Evolutionary conservation across 1,140 invertebrate genomes (phyloP), one percentile per base, ranked within the genome.

Genomic region (Euwallacea fornicatus): DNA sequence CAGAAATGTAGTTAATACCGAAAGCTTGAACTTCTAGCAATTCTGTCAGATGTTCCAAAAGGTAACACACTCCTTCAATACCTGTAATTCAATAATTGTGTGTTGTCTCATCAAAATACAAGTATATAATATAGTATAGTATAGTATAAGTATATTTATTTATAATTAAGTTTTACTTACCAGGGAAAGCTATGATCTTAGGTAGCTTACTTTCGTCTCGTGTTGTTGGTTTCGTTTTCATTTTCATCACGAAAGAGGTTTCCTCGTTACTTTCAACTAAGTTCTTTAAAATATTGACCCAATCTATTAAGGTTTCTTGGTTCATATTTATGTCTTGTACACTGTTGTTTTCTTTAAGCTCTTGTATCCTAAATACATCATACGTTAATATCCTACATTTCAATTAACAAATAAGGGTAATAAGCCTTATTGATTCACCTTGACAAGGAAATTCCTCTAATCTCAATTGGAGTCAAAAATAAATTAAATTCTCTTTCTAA

Each of bases 41-140:
- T 8, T 79, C 80, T 55, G 86, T 85, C 1, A 92, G 74, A 6
- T 84, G 79, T 76, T 87, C 83, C 75, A 93, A 74, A 0, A 84
- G 83, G 0, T 83, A 75, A 0, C 87, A 86, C 61, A 86, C 86
- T 16, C 93, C 93, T 84, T 95, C 93, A 61, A 95, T 84, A 15
- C 93, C 92, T 67, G 93, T 93, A 53, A 94, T 60, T 7, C 7
- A 13, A 2, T 4, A 33, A 33, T 33, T 33, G 21, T 33, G 21
- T 33, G 21, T 33, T 33, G 21, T 33, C 21, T 2, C 21, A 33
- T 33, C 4, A 33, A 33, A 1, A 33, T 33, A 33, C 21, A 4
- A 33, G 21, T 2, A 33, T 33, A 33, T 33, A 33, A 33, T 33
- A n/a, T n/a, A n/a, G n/a, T n/a, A n/a, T n/a, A n/a, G n/a, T n/a